These are phyloP conservation scores for Chloroceryle aenea DNA, from an alignment of 2,113 vertebrate species.

Conservation along the genomic window DNA sequence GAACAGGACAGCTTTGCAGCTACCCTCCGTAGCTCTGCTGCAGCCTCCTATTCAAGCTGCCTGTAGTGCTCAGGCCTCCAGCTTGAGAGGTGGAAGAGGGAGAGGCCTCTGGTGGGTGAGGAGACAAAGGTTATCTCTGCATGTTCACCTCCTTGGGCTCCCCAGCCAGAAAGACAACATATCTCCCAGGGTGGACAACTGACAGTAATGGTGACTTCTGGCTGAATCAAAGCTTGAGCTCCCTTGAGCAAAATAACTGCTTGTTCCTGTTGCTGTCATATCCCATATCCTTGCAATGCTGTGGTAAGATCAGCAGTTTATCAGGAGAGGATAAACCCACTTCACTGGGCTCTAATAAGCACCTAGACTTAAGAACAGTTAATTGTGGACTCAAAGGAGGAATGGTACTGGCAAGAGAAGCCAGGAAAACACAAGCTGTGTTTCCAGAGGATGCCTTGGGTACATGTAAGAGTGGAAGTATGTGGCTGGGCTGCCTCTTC, in stretches of 20 bases:
- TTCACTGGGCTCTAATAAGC: background rate
- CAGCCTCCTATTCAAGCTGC: background rate
- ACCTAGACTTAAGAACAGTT: background rate
- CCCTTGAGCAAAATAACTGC: background rate
- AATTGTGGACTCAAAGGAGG: background rate
- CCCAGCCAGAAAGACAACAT: background rate
- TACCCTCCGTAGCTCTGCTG: background rate
- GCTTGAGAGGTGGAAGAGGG: background rate
- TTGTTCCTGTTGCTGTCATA: background rate
- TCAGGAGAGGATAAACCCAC: background rate
- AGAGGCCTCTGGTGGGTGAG: background rate
- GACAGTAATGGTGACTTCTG: background rate
- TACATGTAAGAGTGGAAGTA: background rate
- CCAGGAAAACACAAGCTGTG: background rate
- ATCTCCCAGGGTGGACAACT: accelerated
- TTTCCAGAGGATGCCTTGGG: background rate
- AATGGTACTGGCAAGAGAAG: background rate
- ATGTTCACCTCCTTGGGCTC: background rate
- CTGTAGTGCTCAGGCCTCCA: background rate
- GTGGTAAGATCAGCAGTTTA: background rate
- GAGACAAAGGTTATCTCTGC: background rate
- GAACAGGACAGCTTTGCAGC: background rate
- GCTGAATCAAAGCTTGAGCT: background rate
- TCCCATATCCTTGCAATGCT: background rate
- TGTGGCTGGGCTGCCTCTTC: background rate